Percentiles rank a stretch among this genome's conserved stretches.
Conservation (phyloP, 2,888 invertebrate genomes). For the Pseudococcus viburni region DNA sequence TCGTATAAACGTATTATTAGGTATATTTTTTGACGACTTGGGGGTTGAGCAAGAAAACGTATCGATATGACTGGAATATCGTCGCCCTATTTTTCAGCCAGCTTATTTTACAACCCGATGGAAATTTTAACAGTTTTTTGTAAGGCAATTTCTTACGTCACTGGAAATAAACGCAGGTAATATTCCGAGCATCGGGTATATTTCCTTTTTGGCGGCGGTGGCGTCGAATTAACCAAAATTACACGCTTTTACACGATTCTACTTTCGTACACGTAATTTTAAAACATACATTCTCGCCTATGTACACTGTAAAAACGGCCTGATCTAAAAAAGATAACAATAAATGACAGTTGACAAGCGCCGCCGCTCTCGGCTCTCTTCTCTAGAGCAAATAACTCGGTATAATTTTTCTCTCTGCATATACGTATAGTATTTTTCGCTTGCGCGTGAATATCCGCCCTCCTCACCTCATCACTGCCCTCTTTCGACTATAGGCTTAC, state of each 20-base stretch:
- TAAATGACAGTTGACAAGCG: conserved; percentile 49
- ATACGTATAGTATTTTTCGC: background rate
- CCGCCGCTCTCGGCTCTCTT: background rate
- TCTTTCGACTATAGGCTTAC: background rate
- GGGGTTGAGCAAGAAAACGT: background rate
- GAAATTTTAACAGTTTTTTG: background rate
- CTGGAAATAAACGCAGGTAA: background rate
- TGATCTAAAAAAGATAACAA: conserved; percentile 44
- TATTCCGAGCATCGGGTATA: background rate
- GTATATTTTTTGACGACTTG: background rate
- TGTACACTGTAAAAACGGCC: background rate
- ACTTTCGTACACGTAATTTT: conserved; percentile 22
- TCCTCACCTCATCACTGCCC: background rate
- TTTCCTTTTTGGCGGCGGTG: background rate
- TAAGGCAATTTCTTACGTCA: background rate
- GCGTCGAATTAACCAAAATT: conserved; percentile 44
- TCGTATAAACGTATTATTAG: background rate
- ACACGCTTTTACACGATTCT: conserved; percentile 34
- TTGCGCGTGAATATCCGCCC: background rate
- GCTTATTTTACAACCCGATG: background rate
- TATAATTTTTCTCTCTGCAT: conserved; percentile 9
- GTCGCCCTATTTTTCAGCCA: background rate
- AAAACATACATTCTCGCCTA: background rate
- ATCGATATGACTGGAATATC: background rate
- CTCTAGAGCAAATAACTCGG: background rate